Percentiles rank a stretch among this genome's conserved stretches.
phyloP scores from a whole-genome alignment of 2,888 invertebrate genomes.

The Acanthosepion pharaonis region DNA sequence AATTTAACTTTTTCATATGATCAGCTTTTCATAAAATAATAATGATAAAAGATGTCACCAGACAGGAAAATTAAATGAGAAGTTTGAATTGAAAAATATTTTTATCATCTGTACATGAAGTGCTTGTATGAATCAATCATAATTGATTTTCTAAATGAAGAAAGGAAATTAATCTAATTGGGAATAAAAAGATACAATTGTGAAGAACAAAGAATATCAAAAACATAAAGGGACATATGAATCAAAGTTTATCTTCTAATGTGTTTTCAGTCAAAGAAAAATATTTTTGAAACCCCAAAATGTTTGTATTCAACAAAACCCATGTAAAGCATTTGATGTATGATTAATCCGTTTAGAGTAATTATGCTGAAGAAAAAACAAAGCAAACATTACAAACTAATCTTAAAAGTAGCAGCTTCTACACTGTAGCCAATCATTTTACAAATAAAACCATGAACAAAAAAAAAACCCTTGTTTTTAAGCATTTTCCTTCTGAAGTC shows the following conservation, averaged over 20 bases:
- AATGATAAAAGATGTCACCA: neutral
- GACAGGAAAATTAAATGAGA: neutral
- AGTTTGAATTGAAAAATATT: neutral
- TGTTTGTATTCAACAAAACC: neutral
- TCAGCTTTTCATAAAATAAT: neutral
- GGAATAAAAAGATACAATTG: neutral
- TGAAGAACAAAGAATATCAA: neutral
- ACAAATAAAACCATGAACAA: no score
- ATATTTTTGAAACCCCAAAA: neutral
- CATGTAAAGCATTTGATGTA: no score
- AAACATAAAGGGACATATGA: neutral
- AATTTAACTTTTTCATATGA: neutral
- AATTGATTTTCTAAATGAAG: neutral
- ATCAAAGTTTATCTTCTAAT: neutral
- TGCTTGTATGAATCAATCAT: neutral
- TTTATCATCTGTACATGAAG: neutral
- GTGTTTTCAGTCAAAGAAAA: neutral
- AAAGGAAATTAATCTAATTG: slow-evolving; percentile 24
- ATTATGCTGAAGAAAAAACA: neutral
- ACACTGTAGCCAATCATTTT: no score
- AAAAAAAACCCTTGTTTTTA: no score
- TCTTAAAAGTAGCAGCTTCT: no score
- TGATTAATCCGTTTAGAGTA: neutral
- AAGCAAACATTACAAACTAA: no score
- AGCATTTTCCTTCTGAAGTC: no score